Evolutionary conservation across 2,113 vertebrate species (phyloP).

Genomic region (Odontophorus gujanensis): DNA sequence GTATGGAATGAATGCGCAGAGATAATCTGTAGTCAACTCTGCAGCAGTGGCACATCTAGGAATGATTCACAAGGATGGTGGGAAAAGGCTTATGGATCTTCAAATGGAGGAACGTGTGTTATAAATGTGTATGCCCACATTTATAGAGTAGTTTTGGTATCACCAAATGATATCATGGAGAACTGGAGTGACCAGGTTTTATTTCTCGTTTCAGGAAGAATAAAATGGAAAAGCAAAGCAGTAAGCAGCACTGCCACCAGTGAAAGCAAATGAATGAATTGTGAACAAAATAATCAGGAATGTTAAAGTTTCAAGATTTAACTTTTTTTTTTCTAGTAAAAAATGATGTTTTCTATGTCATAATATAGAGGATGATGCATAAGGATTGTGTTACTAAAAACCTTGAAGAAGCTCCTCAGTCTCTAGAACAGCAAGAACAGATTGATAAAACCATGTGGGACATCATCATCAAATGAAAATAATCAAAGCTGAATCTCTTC

Average conservation of each 20-base stretch:
- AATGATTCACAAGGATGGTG: not conserved
- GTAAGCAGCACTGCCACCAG: not conserved
- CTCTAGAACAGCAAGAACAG: not conserved
- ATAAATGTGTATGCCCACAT: not conserved
- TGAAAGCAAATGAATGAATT: not conserved
- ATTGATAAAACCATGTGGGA: not conserved
- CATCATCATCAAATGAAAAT: not conserved
- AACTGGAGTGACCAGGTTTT: not conserved
- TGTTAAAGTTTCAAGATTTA: not conserved
- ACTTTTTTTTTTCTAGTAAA: not conserved
- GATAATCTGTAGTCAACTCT: too few relatives aligned
- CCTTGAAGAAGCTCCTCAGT: accelerated
- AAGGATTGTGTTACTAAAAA: not conserved
- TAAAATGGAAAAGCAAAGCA: not conserved
- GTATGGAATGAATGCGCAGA: not conserved
- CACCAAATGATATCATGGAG: not conserved
- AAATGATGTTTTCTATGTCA: not conserved
- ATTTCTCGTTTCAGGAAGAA: not conserved
- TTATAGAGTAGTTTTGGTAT: not conserved
- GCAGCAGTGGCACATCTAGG: not conserved
- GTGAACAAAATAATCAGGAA: not conserved
- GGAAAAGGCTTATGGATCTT: not conserved
- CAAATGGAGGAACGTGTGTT: not conserved
- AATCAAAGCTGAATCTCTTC: not conserved
- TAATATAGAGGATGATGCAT: not conserved